phyloP scores from a whole-genome alignment of 2,797 vertebrate species.

The Pteropus rufus region DNA sequence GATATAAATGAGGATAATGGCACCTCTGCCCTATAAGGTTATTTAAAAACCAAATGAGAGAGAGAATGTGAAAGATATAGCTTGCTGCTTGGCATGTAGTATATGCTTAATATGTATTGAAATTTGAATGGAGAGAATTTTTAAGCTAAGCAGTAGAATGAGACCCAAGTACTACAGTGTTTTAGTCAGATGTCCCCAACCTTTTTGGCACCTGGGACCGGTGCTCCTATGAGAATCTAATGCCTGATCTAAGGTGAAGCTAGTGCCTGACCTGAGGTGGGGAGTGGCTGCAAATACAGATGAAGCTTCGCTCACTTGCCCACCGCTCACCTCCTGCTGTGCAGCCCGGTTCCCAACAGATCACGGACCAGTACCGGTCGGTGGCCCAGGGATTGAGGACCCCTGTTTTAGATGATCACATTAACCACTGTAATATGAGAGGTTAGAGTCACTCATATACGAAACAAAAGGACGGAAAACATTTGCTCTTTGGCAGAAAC shows the following conservation, averaged over 20 bases:
- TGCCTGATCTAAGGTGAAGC: too few relatives aligned
- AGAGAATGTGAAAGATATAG: not conserved
- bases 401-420: not conserved
- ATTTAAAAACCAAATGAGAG: constrained; percentile 28
- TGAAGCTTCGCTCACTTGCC: too few relatives aligned
- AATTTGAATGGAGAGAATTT: constrained; percentile 31
- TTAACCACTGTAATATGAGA: constrained; percentile 40
- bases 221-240: too few relatives aligned
- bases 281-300: too few relatives aligned
- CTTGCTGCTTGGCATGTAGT: not conserved
- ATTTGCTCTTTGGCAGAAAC: constrained; percentile 40
- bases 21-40: not conserved
- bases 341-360: too few relatives aligned
- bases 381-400: too few relatives aligned
- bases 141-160: constrained; percentile 16
- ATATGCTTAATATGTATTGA: not conserved
- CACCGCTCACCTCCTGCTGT: too few relatives aligned
- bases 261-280: too few relatives aligned
- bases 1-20: not conserved
- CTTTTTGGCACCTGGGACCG: too few relatives aligned
- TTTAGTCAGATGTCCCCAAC: not conserved
- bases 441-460: not conserved
- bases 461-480: constrained; percentile 29
- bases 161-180: not conserved
- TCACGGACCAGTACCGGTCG: too few relatives aligned